A percentile compares a stretch with the other conserved stretches of the same genome.
Evolutionary conservation across 2,797 vertebrate genomes (phyloP).

Genomic region (Trematomus bernacchii): DNA sequence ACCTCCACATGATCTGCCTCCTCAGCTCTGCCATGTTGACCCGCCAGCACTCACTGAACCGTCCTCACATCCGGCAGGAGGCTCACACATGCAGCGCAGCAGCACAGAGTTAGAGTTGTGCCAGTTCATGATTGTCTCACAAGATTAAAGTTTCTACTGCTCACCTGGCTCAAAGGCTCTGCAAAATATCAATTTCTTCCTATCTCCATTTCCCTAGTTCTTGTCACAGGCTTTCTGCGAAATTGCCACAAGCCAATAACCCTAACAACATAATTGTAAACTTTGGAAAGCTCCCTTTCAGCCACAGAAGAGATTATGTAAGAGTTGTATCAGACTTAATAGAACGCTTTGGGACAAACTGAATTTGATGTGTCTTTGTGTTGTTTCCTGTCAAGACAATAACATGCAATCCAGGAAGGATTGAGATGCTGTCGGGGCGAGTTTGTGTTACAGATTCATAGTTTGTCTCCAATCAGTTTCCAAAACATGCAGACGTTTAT

Average conservation of each 20-base stretch:
- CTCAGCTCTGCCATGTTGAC: slow-evolving; percentile 18
- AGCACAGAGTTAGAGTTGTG: not conserved
- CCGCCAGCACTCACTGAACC: slow-evolving; percentile 24
- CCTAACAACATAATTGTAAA: not conserved
- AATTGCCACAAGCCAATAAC: not conserved
- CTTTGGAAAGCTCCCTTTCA: not conserved
- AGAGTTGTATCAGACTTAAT: not conserved
- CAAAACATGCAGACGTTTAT: not conserved
- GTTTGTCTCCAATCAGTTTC: slow-evolving; percentile 3
- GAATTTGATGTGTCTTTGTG: too few relatives aligned
- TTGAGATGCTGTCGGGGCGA: too few relatives aligned
- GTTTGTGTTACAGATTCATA: not conserved
- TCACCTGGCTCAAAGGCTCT: too few relatives aligned
- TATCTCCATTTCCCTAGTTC: not conserved
- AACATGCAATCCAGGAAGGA: too few relatives aligned
- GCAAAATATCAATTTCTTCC: too few relatives aligned
- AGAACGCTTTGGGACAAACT: too few relatives aligned
- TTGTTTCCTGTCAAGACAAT: too few relatives aligned
- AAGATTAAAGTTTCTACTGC: too few relatives aligned
- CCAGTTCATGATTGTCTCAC: too few relatives aligned
- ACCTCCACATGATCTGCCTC: slow-evolving; percentile 27
- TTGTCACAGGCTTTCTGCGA: not conserved
- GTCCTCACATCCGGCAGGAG: slow-evolving; percentile 4
- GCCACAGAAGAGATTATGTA: not conserved
- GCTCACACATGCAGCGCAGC: not conserved